phyloP scores from a whole-genome alignment of 2,113 vertebrate genomes.

The Alligator mississippiensis region DNA sequence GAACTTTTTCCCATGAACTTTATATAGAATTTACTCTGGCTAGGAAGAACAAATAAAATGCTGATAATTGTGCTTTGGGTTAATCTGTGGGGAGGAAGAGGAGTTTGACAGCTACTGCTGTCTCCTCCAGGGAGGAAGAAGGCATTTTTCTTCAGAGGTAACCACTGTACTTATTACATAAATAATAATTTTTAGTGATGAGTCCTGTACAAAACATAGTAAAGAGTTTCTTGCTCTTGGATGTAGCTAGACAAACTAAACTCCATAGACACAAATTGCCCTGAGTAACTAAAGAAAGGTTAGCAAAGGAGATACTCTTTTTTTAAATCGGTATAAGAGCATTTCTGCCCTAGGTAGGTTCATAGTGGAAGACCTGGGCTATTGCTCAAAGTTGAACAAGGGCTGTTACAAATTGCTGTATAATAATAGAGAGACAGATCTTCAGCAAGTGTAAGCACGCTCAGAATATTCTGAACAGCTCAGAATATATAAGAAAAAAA shows the following conservation, averaged over 20 bases:
- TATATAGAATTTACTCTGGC: constrained; percentile 53
- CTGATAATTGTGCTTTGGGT: constrained; percentile 39
- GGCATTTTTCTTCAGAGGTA: constrained; percentile 9
- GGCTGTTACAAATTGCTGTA: not conserved
- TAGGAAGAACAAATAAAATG: constrained; percentile 67
- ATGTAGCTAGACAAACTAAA: not conserved
- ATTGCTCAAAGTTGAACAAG: not conserved
- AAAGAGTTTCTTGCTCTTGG: not conserved
- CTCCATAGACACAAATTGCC: not conserved
- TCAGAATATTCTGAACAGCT: not conserved
- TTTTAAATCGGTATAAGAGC: not conserved
- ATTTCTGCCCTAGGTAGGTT: not conserved
- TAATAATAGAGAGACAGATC: not conserved
- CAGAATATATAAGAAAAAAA: not conserved
- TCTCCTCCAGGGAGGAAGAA: constrained; percentile 49
- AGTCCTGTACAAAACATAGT: constrained; percentile 12
- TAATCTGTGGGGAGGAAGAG: constrained; percentile 8
- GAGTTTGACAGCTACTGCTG: constrained; percentile 32
- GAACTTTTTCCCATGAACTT: constrained; percentile 52
- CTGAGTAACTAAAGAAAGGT: not conserved
- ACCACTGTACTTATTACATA: constrained; percentile 19
- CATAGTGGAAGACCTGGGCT: not conserved
- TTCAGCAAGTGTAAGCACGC: not conserved
- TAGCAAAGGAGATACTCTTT: not conserved
- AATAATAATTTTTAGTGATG: constrained; percentile 19